Percentiles rank a stretch among this genome's conserved stretches.
These are phyloP conservation scores for Spialia ferax DNA, from an alignment of 2,888 invertebrate species.

Conservation along the genomic window DNA sequence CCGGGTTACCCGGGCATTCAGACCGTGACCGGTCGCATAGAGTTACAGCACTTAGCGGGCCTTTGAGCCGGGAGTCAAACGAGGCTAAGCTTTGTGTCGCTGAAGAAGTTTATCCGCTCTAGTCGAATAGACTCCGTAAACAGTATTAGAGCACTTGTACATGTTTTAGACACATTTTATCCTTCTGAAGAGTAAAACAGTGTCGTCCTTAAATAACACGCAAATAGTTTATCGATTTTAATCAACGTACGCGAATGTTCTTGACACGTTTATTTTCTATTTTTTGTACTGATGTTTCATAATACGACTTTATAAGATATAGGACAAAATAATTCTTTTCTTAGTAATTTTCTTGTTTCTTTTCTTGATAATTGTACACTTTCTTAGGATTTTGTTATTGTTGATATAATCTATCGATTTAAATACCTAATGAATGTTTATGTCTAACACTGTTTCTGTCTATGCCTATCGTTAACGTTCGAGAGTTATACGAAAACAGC, in stretches of 20 bases:
- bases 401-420: no score
- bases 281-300: conserved; percentile 3
- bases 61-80: conserved; percentile 38
- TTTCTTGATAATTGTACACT: no score
- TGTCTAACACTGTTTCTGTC: no score
- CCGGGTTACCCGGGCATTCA: conserved; percentile 59
- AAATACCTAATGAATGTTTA: no score
- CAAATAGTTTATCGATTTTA: conserved; percentile 11
- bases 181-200: background rate
- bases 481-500: conserved; percentile 1
- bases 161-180: background rate
- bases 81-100: conserved; percentile 32
- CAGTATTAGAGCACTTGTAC: background rate
- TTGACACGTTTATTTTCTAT: conserved; percentile 22
- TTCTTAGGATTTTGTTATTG: no score
- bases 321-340: no score
- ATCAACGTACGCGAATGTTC: conserved; percentile 8
- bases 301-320: background rate
- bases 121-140: conserved; percentile 17
- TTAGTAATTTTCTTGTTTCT: no score
- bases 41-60: conserved; percentile 53
- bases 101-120: conserved; percentile 23
- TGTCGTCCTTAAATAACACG: background rate
- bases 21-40: conserved; percentile 53
- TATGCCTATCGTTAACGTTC: no score